Evolutionary conservation across 2,888 invertebrate genomes (phyloP).

Genomic region (Automeris io): DNA sequence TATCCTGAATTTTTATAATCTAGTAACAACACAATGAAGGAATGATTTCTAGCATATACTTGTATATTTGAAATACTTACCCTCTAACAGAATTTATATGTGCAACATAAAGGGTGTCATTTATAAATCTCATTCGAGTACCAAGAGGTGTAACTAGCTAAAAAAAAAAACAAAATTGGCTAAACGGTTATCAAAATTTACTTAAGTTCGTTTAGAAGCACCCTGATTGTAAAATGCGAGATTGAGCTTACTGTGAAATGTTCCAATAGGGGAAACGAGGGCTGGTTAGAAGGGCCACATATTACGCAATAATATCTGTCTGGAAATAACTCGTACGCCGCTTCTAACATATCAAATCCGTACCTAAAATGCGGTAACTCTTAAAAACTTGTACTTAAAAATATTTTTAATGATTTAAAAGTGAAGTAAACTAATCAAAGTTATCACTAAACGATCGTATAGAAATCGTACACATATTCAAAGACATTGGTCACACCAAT

Average conservation of each 20-base stretch:
- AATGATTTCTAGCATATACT: too few relatives aligned
- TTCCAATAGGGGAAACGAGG: slow-evolving; percentile 72
- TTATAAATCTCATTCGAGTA: slow-evolving; percentile 41
- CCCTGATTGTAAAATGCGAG: too few relatives aligned
- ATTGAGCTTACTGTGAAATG: slow-evolving; percentile 71
- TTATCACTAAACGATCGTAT: too few relatives aligned
- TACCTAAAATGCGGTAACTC: too few relatives aligned
- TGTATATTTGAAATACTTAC: slow-evolving; percentile 44
- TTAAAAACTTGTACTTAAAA: too few relatives aligned
- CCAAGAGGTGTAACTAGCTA: slow-evolving; percentile 55
- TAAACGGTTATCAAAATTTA: background rate
- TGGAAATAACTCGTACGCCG: slow-evolving; percentile 79
- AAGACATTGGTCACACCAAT: too few relatives aligned
- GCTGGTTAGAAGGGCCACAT: slow-evolving; percentile 70
- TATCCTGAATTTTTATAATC: too few relatives aligned
- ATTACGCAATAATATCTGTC: slow-evolving; percentile 79
- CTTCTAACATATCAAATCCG: slow-evolving; percentile 76
- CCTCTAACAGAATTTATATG: slow-evolving; percentile 64
- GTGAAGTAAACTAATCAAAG: too few relatives aligned
- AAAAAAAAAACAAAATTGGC: slow-evolving; percentile 19
- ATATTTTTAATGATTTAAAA: too few relatives aligned
- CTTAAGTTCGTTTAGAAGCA: background rate
- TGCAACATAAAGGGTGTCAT: slow-evolving; percentile 52
- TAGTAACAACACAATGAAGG: too few relatives aligned
- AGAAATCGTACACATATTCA: too few relatives aligned